phyloP scores from a whole-genome alignment of 2,888 invertebrate genomes.

The Amitus sp. region DNA sequence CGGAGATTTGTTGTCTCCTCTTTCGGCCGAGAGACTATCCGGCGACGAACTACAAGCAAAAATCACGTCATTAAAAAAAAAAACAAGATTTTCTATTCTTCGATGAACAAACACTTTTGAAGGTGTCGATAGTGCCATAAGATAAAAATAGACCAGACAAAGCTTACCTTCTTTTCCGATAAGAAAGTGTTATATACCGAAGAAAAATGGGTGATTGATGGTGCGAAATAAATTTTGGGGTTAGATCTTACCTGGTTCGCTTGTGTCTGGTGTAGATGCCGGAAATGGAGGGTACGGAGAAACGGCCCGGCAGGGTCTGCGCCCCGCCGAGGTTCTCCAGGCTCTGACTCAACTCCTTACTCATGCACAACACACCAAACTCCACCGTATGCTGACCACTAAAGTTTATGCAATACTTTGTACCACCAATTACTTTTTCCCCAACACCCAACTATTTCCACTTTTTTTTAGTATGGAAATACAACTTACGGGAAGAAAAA shows the following conservation, averaged over 20 bases:
- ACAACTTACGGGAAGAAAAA: too few relatives aligned
- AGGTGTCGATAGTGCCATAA: too few relatives aligned
- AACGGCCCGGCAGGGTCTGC: slow-evolving; percentile 75
- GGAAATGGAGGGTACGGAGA: slow-evolving; percentile 73
- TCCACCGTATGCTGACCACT: slow-evolving; percentile 67
- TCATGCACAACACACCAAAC: slow-evolving; percentile 67
- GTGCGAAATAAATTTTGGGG: slow-evolving; percentile 19
- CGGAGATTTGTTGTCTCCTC: slow-evolving; percentile 80
- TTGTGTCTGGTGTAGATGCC: slow-evolving; percentile 85
- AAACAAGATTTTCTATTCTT: too few relatives aligned
- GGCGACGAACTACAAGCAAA: slow-evolving; percentile 81
- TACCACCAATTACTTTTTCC: slow-evolving; percentile 64
- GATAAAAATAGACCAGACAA: too few relatives aligned
- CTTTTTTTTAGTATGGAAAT: too few relatives aligned
- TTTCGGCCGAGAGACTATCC: slow-evolving; percentile 86
- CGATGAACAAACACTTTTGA: too few relatives aligned
- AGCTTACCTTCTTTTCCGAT: slow-evolving; percentile 1
- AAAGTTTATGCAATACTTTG: slow-evolving; percentile 66
- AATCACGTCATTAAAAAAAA: not conserved
- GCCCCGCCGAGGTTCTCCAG: slow-evolving; percentile 72
- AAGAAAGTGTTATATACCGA: not conserved
- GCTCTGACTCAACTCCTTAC: slow-evolving; percentile 68
- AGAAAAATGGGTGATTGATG: slow-evolving; percentile 1
- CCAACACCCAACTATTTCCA: too few relatives aligned
- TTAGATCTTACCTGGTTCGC: slow-evolving; percentile 77